Conservation (phyloP, 2,113 vertebrate genomes). For the Peromyscus maniculatus region DNA sequence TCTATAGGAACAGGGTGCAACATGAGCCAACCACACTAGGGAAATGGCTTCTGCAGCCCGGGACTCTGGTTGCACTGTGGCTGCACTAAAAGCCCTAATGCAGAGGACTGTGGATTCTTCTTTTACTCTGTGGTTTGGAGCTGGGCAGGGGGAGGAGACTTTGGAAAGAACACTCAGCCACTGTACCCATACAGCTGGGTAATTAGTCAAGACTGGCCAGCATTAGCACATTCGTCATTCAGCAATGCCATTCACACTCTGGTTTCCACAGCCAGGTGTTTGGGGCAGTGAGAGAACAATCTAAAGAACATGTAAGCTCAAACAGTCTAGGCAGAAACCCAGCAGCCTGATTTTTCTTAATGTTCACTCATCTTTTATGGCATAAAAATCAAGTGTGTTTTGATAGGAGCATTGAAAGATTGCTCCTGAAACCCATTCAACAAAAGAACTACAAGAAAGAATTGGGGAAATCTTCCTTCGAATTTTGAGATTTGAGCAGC, state of each 20-base stretch:
- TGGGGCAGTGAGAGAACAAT: slow-evolving; percentile 58
- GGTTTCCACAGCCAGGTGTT: slow-evolving; percentile 63
- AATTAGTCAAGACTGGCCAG: slow-evolving; percentile 80
- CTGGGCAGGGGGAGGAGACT: slow-evolving; percentile 77
- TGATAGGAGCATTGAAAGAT: slow-evolving; percentile 40
- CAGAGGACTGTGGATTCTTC: slow-evolving; percentile 82
- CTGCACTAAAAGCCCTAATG: slow-evolving; percentile 81
- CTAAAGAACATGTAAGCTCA: neutral
- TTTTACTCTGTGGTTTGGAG: slow-evolving; percentile 85
- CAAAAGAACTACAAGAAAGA: neutral
- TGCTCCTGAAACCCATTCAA: neutral
- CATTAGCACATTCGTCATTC: slow-evolving; percentile 70
- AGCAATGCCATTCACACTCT: slow-evolving; percentile 51
- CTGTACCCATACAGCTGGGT: slow-evolving; percentile 75
- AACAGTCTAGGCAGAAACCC: neutral
- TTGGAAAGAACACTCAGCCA: slow-evolving; percentile 81
- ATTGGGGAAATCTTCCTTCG: neutral
- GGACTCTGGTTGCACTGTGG: slow-evolving; percentile 84
- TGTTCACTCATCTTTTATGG: neutral
- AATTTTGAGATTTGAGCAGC: neutral
- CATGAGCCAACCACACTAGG: slow-evolving; percentile 81
- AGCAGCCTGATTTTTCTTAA: neutral
- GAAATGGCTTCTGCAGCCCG: slow-evolving; percentile 80
- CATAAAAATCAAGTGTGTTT: slow-evolving; percentile 38
- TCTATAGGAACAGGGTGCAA: slow-evolving; percentile 63